These are phyloP conservation scores for Catharus bicknelli DNA, from an alignment of 2,113 vertebrate species.

Conservation along the genomic window DNA sequence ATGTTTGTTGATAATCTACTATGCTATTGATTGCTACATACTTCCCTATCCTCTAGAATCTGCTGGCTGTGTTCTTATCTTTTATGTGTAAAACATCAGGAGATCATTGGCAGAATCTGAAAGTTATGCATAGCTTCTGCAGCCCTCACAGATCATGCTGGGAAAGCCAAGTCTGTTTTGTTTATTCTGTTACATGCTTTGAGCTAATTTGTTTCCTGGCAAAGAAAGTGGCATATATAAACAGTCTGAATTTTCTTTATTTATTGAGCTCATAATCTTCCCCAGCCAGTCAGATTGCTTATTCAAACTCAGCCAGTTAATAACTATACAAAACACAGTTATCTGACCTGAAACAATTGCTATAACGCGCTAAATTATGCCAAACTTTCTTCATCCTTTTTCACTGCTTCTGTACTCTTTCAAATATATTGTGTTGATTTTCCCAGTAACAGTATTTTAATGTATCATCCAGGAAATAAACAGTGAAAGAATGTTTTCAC, in stretches of 20 bases:
- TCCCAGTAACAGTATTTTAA: background rate
- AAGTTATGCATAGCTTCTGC: background rate
- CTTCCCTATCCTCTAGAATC: background rate
- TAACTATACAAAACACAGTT: background rate
- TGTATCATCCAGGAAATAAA: background rate
- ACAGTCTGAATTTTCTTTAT: constrained; percentile 4
- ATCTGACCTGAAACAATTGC: background rate
- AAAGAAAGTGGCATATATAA: background rate
- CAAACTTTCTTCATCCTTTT: background rate
- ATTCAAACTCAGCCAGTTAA: background rate
- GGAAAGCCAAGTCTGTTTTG: constrained; percentile 15
- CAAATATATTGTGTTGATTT: background rate
- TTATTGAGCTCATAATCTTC: constrained; percentile 19
- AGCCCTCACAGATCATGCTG: background rate
- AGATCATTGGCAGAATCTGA: background rate
- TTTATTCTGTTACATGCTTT: background rate
- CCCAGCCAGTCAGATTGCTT: background rate
- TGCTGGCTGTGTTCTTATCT: background rate
- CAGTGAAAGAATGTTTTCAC: background rate
- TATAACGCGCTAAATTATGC: background rate
- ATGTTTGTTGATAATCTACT: background rate
- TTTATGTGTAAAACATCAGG: background rate
- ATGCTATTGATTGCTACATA: background rate
- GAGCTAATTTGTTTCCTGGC: constrained; percentile 17
- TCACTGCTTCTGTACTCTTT: background rate